Evolutionary conservation across 2,888 invertebrate genomes (phyloP).

Genomic region (Tuberolachnus salignus): DNA sequence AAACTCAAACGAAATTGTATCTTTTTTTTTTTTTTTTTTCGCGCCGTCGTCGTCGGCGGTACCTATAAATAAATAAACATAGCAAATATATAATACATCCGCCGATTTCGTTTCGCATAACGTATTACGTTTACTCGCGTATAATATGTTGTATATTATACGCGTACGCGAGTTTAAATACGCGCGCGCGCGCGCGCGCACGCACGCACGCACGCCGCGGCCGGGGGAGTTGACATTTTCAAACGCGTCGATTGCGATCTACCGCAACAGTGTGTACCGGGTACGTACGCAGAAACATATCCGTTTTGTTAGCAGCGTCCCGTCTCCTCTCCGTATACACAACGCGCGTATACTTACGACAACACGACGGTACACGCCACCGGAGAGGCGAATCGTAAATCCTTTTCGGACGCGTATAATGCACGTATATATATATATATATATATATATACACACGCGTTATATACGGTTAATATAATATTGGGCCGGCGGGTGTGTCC

Average conservation of each 20-base stretch:
- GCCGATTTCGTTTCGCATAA: neutral
- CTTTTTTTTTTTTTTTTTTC: too few relatives aligned
- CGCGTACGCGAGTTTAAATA: neutral
- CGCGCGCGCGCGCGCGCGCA: neutral
- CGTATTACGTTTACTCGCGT: neutral
- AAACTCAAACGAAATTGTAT: slow-evolving; percentile 5
- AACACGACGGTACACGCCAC: neutral
- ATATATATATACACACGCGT: neutral
- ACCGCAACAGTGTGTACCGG: too few relatives aligned
- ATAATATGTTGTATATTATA: neutral
- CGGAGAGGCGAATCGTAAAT: slow-evolving; percentile 47
- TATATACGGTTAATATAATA: too few relatives aligned
- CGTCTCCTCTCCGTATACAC: neutral
- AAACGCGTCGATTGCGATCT: slow-evolving; percentile 49
- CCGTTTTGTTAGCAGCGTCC: slow-evolving; percentile 49
- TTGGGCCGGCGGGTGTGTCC: too few relatives aligned
- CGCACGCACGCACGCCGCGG: slow-evolving; percentile 7
- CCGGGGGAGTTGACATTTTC: slow-evolving; percentile 48
- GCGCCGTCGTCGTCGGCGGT: too few relatives aligned
- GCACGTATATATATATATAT: neutral
- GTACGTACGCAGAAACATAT: slow-evolving; percentile 24
- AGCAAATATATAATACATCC: too few relatives aligned
- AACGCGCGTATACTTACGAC: slow-evolving; percentile 1
- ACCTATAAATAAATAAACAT: too few relatives aligned
- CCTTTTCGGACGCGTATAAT: slow-evolving; percentile 15